Conservation (phyloP, 2,113 vertebrate genomes). For the Leptobrachium ailaonicum region DNA sequence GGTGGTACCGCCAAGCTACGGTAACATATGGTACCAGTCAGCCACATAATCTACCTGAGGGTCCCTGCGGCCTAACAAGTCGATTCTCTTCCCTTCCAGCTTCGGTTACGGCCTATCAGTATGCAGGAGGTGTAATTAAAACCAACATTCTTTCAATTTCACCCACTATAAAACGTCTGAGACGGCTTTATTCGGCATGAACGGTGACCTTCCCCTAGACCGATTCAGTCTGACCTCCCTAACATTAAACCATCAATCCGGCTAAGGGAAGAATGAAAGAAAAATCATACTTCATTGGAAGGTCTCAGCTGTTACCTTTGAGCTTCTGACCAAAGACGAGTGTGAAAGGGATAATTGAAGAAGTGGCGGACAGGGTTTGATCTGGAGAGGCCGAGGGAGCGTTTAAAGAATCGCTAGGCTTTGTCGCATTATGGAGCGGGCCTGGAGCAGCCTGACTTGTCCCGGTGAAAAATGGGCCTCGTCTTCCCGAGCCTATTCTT, state of each 20-base stretch:
- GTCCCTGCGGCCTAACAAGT: conserved; percentile 59
- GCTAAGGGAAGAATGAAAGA: conserved; percentile 31
- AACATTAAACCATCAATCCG: conserved; percentile 44
- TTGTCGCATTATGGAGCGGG: conserved; percentile 41
- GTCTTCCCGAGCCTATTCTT: conserved; percentile 6
- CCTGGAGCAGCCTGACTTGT: conserved; percentile 1
- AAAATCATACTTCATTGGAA: conserved; percentile 42
- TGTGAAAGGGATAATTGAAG: conserved; percentile 39
- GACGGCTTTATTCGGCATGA: conserved; percentile 47
- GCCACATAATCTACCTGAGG: conserved; percentile 67
- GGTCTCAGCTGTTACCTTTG: conserved; percentile 39
- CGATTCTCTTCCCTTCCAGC: conserved; percentile 43
- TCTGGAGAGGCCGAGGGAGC: conserved; percentile 43
- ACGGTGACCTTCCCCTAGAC: conserved; percentile 10
- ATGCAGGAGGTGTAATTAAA: conserved; percentile 55
- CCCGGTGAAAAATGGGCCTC: background rate
- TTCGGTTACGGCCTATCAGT: conserved; percentile 46
- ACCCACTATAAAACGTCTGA: conserved; percentile 45
- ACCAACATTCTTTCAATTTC: conserved; percentile 56
- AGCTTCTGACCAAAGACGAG: conserved; percentile 41
- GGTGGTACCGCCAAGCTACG: conserved; percentile 54
- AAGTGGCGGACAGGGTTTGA: conserved; percentile 45
- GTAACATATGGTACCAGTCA: conserved; percentile 65
- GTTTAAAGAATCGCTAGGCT: conserved; percentile 55
- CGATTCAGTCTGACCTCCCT: conserved; percentile 33